Percentiles rank a stretch among this genome's conserved stretches.
phyloP scores from a whole-genome alignment of 2,113 vertebrate genomes.

The Potamarius usumacintae region DNA sequence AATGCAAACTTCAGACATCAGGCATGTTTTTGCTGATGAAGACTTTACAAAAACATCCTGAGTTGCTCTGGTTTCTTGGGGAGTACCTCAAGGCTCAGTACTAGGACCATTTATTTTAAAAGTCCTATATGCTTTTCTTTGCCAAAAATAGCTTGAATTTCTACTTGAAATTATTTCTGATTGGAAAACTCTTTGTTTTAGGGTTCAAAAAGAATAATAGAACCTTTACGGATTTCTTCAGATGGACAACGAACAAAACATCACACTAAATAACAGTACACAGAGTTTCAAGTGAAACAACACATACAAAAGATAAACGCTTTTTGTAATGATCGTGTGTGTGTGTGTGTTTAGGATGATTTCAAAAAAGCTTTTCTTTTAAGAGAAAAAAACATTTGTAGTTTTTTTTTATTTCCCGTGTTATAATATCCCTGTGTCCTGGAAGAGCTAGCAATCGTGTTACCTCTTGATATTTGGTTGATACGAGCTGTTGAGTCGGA shows the following conservation, averaged over 20 bases:
- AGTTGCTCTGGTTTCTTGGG: not conserved
- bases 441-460: not conserved
- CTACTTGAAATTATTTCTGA: not conserved
- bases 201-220: not conserved
- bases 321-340: not conserved
- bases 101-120: not conserved
- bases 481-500: not conserved
- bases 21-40: not conserved
- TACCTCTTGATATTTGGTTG: not conserved
- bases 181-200: not conserved
- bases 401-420: not conserved
- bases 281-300: not conserved
- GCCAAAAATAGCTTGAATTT: not conserved
- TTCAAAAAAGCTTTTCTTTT: not conserved
- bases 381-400: not conserved
- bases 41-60: not conserved
- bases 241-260: not conserved
- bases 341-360: too few relatives aligned
- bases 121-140: not conserved
- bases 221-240: not conserved
- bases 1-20: not conserved
- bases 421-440: not conserved
- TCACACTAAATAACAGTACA: not conserved
- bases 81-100: not conserved
- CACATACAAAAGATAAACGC: too few relatives aligned